Base-by-base conservation (phyloP, 2,113 vertebrate species). In the Psilopogon haemacephalus region DNA sequence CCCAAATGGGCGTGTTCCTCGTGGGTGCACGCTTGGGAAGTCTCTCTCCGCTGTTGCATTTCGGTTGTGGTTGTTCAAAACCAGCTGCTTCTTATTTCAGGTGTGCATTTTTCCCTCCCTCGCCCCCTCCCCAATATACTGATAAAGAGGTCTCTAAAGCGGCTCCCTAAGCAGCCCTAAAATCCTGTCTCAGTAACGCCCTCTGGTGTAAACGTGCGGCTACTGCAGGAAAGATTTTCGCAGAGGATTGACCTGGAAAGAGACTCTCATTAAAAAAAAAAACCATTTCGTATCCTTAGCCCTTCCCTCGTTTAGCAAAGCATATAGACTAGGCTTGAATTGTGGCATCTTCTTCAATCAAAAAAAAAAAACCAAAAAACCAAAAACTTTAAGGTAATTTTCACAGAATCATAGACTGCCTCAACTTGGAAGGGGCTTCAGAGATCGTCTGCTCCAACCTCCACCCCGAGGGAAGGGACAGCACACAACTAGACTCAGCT, bases 121-220 rank as follows among this genome's bases (percentile, higher is more conserved):
- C n/a, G 14, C 42, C n/a, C 8, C 17, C 18, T 19, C 44, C 44
- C 24, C 6, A 60, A 80, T 15, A 60, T n/a, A 24, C 0, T 56
- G n/a, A 75, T 40, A 88, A 75, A 75, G 5, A 12, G 20, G 46
- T 60, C 89, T 73, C 21, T 46, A 64, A 75, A 67, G 62, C 42
- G 70, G 73, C 37, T 44, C 8, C 16, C 20, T 46, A 14, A 60
- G 11, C 14, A 73, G 50, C 19, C 19, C 38, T 62, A 77, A 83
- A 93, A 69, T 74, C 38, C 54, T 70, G 63, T 79, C 48, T 38
- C 27, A 67, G 32, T 56, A 89, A 38, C 64, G 80, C 92, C 94
- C 89, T 89, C 95, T 96, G 74, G 89, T 91, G 94, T 75, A 84
- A 89, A 69, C 3, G 35, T 13, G 30, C 11, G 11, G 30, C 46